phyloP scores from a whole-genome alignment of 2,797 vertebrate genomes.

The Chiroxiphia lanceolata region DNA sequence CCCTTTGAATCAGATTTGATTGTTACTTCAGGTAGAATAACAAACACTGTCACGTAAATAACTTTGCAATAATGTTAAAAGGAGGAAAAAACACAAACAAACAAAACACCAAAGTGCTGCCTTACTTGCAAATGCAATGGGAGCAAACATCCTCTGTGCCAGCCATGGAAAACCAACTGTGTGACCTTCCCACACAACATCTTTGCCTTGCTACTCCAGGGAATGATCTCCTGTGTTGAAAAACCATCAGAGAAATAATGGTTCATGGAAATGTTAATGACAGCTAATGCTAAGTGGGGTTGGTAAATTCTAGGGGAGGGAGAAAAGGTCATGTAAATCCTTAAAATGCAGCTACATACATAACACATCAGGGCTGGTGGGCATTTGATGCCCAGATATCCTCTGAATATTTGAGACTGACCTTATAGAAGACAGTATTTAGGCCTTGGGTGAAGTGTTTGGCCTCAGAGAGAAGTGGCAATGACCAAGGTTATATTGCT shows the following conservation, averaged over 20 bases:
- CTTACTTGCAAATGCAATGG: background rate
- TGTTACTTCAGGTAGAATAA: conserved; percentile 73
- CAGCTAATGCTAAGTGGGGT: background rate
- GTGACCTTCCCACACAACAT: conserved; percentile 32
- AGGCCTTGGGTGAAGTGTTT: background rate
- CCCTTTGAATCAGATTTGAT: conserved; percentile 72
- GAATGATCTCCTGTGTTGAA: conserved; percentile 27
- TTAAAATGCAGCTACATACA: background rate
- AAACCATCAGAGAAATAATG: conserved; percentile 18
- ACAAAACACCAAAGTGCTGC: background rate
- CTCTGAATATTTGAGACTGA: background rate
- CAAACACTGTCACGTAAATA: conserved; percentile 61
- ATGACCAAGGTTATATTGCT: background rate
- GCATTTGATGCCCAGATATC: background rate
- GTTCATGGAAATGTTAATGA: conserved; percentile 23
- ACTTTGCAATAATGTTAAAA: conserved; percentile 58
- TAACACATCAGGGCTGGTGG: background rate
- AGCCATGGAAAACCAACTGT: conserved; percentile 24
- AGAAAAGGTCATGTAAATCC: conserved; percentile 19
- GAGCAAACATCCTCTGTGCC: background rate
- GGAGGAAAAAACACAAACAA: background rate
- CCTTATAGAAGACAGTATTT: background rate
- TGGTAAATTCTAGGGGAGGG: background rate
- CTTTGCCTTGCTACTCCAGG: background rate
- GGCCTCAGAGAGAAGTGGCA: background rate